Conservation (phyloP, 2,888 invertebrate species). For the Ectemnius cavifrons region DNA sequence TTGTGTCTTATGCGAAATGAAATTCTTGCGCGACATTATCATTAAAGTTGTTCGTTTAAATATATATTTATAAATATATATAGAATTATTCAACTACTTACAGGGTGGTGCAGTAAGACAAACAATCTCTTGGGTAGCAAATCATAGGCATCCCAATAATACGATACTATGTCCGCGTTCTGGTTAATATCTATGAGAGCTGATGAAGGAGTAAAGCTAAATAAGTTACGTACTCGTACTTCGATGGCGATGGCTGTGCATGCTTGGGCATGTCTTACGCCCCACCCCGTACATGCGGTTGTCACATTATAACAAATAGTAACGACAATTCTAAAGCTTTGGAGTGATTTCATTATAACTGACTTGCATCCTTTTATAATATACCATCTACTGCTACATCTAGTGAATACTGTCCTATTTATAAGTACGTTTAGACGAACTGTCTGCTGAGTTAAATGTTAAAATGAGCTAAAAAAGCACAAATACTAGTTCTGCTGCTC, state of each 20-base stretch:
- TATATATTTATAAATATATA: slow-evolving; percentile 60
- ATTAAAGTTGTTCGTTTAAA: slow-evolving; percentile 42
- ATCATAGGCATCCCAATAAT: slow-evolving; percentile 12
- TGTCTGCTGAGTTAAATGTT: slow-evolving; percentile 55
- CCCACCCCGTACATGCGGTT: slow-evolving; percentile 56
- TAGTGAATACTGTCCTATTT: slow-evolving; percentile 76
- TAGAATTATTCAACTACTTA: slow-evolving; percentile 61
- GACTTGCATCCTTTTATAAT: slow-evolving; percentile 57
- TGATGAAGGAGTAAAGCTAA: not conserved
- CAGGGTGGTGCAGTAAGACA: slow-evolving; percentile 60
- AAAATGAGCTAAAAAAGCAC: slow-evolving; percentile 61
- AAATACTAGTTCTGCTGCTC: slow-evolving; percentile 56
- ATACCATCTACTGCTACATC: slow-evolving; percentile 58
- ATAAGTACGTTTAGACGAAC: slow-evolving; percentile 74
- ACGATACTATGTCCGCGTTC: not conserved
- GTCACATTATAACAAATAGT: slow-evolving; percentile 66
- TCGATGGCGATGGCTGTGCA: slow-evolving; percentile 16
- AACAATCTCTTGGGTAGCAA: slow-evolving; percentile 24
- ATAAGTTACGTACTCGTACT: not conserved
- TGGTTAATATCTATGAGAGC: not conserved
- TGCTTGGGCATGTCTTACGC: slow-evolving; percentile 50
- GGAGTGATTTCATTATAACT: slow-evolving; percentile 71
- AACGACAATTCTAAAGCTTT: slow-evolving; percentile 75
- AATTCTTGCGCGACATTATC: slow-evolving; percentile 44
- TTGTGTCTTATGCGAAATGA: slow-evolving; percentile 52